Conservation (phyloP, 2,797 vertebrate species). For the Champsocephalus esox region DNA sequence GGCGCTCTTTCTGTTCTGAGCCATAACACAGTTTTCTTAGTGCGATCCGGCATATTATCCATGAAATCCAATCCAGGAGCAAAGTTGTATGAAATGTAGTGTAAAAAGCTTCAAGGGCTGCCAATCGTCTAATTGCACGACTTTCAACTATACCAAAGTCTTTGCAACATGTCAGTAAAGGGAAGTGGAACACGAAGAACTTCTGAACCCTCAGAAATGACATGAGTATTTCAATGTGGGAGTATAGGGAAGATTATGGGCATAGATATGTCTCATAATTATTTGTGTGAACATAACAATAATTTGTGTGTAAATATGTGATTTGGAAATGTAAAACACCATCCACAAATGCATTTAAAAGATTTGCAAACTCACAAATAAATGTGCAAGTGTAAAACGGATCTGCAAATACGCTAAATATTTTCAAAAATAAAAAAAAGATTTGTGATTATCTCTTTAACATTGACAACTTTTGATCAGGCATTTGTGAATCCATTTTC, state of each 20-base stretch:
- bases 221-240: not conserved
- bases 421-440: no score
- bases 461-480: no score
- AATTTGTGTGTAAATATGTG: no score
- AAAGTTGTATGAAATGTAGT: slow-evolving; percentile 32
- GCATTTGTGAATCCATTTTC: no score
- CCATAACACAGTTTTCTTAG: slow-evolving; percentile 60
- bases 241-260: not conserved
- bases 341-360: no score
- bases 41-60: slow-evolving; percentile 55
- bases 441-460: no score
- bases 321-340: no score
- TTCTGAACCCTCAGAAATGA: slow-evolving; percentile 2
- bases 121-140: slow-evolving; percentile 46
- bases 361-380: no score
- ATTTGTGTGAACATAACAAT: no score
- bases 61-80: slow-evolving; percentile 62
- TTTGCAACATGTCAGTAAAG: slow-evolving; percentile 18
- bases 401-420: no score
- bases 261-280: no score
- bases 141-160: slow-evolving; percentile 7
- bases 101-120: slow-evolving; percentile 32
- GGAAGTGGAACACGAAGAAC: slow-evolving; percentile 1
- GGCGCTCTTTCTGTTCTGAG: slow-evolving; percentile 49
- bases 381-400: no score